Evolutionary conservation across 2,797 vertebrate genomes (phyloP), one percentile per base, ranked within the genome.

Genomic region (Melanogrammus aeglefinus): DNA sequence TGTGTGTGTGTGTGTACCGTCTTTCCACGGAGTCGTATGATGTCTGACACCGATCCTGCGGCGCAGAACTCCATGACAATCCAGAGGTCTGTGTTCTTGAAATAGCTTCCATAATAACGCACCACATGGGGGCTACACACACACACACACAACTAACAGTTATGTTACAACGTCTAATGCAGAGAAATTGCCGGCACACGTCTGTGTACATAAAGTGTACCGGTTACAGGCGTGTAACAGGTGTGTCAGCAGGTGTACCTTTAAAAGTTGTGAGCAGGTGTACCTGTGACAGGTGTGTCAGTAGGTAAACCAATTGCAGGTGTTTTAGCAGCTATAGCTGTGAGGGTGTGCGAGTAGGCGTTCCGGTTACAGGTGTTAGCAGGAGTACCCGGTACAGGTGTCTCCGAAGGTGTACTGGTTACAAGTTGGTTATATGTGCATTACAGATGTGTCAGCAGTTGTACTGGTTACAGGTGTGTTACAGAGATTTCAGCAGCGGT

Each of bases 21-120:
- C 95, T 97, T 97, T 91, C 96, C 97, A 83, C 97, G 94, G 84
- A 97, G 87, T 38, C 97, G 94, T 85, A 99, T 97, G 75, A 98
- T 97, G 80, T 98, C 97, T 3, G 95, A 96, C 8, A 99, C 96
- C 0, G 97, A 99, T 82, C 97, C 97, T 10, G 97, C 97, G 0
- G 96, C 97, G 47, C 97, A 99, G 86, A 96, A 98, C 44, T 99
- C 97, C 97, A 98, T 99, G 12, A 98, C 96, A 21, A 99, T 98
- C 97, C 97, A 98, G 83, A 99, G 91, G 92, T 98, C 97, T 0
- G 95, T 96, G 92, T 98, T 97, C 88, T 99, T 98, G 91, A 99
- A 98, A 86, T 98, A 98, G 93, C 97, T 99, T 90, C 97, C 97
- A 0, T 98, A 99, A 79, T 98, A 99, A 13, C 94, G 93, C 41